Percentiles rank a stretch among this genome's conserved stretches.
These are phyloP conservation scores for Toxonevra muliebris DNA, from an alignment of 2,888 invertebrate genomes.

Conservation along the genomic window DNA sequence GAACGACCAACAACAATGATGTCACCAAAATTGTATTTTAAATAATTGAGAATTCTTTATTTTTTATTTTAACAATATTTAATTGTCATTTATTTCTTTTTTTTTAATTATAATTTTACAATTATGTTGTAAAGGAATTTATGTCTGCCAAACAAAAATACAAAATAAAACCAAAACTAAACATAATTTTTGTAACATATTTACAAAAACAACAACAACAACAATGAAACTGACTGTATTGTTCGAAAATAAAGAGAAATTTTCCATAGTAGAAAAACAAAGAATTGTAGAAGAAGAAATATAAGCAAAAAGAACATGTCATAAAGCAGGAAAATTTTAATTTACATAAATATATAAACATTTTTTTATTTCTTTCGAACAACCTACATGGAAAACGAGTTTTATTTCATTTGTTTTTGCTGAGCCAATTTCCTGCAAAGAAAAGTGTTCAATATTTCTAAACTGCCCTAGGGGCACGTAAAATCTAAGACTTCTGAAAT, in stretches of 20 bases:
- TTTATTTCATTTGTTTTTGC: background rate
- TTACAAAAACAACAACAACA: constrained; percentile 9
- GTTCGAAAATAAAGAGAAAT: constrained; percentile 8
- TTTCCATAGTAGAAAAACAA: background rate
- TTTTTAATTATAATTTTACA: too few relatives aligned
- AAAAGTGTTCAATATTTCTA: too few relatives aligned
- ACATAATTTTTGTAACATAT: background rate
- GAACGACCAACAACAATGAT: too few relatives aligned
- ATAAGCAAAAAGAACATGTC: too few relatives aligned
- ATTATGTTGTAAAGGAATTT: too few relatives aligned
- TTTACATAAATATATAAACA: constrained; percentile 10
- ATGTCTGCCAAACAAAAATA: background rate
- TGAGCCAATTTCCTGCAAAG: too few relatives aligned
- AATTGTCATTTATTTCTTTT: background rate
- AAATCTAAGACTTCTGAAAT: too few relatives aligned
- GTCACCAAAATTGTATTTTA: background rate
- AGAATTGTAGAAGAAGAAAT: background rate
- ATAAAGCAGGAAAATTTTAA: constrained; percentile 3
- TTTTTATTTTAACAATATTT: too few relatives aligned
- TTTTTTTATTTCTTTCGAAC: constrained; percentile 15
- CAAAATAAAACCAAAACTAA: background rate
- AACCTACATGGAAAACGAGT: constrained; percentile 7
- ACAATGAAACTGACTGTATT: constrained; percentile 1
- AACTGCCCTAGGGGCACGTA: too few relatives aligned
- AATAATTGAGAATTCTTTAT: background rate